phyloP scores from a whole-genome alignment of 35 echinoderm and acorn worm genomes.

The Heliocidaris tuberculata region DNA sequence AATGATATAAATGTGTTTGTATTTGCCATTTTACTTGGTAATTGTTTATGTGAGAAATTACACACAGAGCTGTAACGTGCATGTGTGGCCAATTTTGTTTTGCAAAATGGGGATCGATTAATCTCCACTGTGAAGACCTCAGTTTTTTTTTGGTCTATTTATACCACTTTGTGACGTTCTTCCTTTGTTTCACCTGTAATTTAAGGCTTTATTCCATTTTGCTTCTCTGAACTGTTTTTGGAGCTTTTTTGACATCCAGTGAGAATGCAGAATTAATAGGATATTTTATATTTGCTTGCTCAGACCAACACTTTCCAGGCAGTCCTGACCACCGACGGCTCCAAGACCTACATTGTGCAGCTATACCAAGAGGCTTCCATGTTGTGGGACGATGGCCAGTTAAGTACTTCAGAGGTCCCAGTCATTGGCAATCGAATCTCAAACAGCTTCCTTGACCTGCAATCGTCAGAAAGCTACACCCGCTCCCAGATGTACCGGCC shows the following conservation, averaged over 20 bases:
- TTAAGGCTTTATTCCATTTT: no score
- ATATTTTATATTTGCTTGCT: neutral
- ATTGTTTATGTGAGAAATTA: no score
- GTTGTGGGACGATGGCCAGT: conserved; percentile 70
- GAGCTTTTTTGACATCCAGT: neutral
- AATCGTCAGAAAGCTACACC: neutral
- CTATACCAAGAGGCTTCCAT: conserved; percentile 70
- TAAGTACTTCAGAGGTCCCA: conserved; percentile 42
- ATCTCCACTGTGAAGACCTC: no score
- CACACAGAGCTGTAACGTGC: no score
- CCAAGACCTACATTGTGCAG: conserved; percentile 66
- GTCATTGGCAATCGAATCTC: conserved; percentile 80
- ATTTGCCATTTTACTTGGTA: no score
- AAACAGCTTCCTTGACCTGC: conserved; percentile 30
- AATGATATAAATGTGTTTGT: no score
- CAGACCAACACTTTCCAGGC: conserved; percentile 94
- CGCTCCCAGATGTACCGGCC: conserved; percentile 23
- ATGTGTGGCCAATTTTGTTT: no score
- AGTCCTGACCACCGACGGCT: conserved; percentile 76
- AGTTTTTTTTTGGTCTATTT: no score
- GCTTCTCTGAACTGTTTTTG: no score
- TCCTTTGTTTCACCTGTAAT: no score
- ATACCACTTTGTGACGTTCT: no score
- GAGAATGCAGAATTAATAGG: neutral
- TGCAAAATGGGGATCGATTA: no score